A percentile compares a stretch with the other conserved stretches of the same genome.
Evolutionary conservation across 1,140 invertebrate genomes (phyloP).

Genomic region (Helicoverpa armigera): DNA sequence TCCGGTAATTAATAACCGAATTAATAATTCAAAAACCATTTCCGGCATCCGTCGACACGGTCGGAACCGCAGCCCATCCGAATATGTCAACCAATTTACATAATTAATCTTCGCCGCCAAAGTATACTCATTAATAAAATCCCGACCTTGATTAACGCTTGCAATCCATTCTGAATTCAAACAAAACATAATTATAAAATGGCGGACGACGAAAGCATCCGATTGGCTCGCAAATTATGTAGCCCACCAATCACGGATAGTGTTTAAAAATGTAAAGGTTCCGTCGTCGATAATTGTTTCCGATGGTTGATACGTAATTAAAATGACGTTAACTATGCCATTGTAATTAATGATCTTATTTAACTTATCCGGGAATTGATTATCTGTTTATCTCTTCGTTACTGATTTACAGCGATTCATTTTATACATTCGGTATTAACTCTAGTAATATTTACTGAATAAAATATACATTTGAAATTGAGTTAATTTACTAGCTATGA

Average conservation of each 20-base stretch:
- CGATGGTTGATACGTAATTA: conserved; percentile 23
- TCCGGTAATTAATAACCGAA: conserved; percentile 40
- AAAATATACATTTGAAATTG: no score
- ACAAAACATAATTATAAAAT: conserved; percentile 50
- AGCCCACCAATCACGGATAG: conserved; percentile 25
- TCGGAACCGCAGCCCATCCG: conserved; percentile 36
- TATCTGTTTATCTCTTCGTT: conserved; percentile 7
- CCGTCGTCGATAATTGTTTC: conserved; percentile 34
- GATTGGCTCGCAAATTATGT: conserved; percentile 20
- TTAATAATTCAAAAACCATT: conserved; percentile 47
- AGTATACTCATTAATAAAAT: conserved; percentile 52
- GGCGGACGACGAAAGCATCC: conserved; percentile 12
- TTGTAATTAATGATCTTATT: conserved; percentile 23
- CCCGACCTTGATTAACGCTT: conserved; percentile 47
- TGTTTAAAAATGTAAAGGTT: conserved; percentile 33
- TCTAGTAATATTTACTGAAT: no score
- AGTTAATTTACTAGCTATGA: no score
- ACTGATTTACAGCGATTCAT: not conserved
- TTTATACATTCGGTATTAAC: not conserved
- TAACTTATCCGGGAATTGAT: conserved; percentile 9
- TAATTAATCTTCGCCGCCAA: conserved; percentile 50
- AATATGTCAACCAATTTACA: conserved; percentile 52
- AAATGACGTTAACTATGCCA: conserved; percentile 27
- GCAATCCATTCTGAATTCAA: conserved; percentile 45
- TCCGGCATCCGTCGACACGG: conserved; percentile 32